Percentiles rank a stretch among this genome's conserved stretches.
These are phyloP conservation scores for Malurus elegans DNA, from an alignment of 2,113 vertebrate species.

Conservation along the genomic window DNA sequence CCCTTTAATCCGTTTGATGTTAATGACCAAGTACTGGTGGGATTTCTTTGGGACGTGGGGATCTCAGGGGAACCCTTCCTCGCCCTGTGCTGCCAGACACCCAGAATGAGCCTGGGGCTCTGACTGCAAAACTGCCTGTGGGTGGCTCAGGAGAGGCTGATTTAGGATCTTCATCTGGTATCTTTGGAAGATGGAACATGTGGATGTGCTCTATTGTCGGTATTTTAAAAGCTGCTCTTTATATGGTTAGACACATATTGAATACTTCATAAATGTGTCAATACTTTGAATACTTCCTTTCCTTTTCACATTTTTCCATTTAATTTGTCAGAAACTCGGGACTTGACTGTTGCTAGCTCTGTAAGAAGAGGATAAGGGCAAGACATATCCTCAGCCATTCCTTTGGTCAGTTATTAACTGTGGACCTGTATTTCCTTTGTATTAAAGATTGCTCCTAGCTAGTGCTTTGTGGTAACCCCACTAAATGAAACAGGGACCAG, in stretches of 20 bases:
- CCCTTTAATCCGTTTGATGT: background rate
- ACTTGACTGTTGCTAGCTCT: background rate
- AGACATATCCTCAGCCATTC: background rate
- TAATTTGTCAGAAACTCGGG: background rate
- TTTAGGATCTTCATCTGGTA: background rate
- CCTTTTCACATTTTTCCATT: background rate
- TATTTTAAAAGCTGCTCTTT: background rate
- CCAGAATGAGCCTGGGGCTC: background rate
- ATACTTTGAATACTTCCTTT: background rate
- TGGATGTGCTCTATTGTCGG: background rate
- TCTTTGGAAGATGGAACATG: background rate
- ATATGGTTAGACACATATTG: background rate
- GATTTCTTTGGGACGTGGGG: background rate
- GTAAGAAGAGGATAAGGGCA: background rate
- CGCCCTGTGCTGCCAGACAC: fast-evolving
- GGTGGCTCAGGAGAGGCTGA: background rate
- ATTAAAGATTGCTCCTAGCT: background rate
- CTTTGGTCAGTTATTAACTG: background rate
- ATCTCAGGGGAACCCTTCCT: background rate
- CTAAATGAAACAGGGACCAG: background rate
- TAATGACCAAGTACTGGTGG: background rate
- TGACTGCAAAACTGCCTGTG: background rate
- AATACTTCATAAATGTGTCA: background rate
- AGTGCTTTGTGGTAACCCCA: background rate
- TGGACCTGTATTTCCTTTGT: background rate